Percentiles rank a stretch among this genome's conserved stretches.
phyloP scores from a whole-genome alignment of 2,797 vertebrate species.

The Anabacerthia variegaticeps region DNA sequence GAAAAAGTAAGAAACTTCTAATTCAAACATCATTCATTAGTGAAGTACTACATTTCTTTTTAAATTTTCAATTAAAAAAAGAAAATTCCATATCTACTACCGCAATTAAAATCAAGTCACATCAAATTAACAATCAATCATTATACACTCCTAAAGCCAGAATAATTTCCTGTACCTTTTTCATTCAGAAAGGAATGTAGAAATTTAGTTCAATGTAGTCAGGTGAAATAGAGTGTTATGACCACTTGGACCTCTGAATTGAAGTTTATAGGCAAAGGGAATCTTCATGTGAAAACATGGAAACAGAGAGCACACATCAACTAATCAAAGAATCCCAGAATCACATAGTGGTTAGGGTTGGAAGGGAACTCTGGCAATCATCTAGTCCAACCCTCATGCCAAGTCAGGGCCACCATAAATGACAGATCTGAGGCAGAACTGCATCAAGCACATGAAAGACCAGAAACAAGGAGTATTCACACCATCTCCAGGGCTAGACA shows the following conservation, averaged over 20 bases:
- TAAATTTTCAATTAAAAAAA: not conserved
- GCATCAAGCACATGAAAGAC: not conserved
- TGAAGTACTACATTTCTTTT: not conserved
- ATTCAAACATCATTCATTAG: not conserved
- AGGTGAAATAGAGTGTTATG: not conserved
- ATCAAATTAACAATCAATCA: not conserved
- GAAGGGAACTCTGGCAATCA: not conserved
- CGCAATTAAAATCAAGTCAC: not conserved
- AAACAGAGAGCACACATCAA: not conserved
- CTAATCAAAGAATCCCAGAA: not conserved
- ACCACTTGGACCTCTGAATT: not conserved
- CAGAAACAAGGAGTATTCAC: rapidly evolving
- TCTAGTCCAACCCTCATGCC: not conserved
- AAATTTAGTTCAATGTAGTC: not conserved
- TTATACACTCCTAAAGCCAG: not conserved
- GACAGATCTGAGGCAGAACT: not conserved
- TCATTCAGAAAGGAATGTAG: not conserved
- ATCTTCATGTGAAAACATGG: not conserved
- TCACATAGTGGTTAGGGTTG: not conserved
- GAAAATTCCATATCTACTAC: not conserved
- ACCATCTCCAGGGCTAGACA: not conserved
- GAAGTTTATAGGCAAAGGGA: not conserved
- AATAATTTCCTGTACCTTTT: not conserved
- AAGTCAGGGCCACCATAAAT: not conserved
- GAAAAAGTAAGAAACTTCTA: not conserved